These are phyloP conservation scores for Crotalus tigris DNA, from an alignment of 2,113 vertebrate species.

Conservation along the genomic window DNA sequence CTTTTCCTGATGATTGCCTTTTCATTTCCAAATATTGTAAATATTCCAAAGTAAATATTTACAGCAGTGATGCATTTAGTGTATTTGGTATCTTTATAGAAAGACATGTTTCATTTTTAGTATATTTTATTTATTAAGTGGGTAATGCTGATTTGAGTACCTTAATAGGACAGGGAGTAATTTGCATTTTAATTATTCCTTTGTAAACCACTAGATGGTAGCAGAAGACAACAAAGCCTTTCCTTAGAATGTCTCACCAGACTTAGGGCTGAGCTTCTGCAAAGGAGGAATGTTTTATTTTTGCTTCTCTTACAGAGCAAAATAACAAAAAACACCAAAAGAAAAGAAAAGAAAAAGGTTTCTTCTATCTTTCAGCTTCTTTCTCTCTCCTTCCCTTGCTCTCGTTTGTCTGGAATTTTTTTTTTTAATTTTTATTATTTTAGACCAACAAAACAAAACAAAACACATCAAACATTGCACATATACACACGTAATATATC, in stretches of 20 bases:
- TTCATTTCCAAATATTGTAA: neutral
- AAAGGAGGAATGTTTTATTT: neutral
- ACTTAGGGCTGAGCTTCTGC: neutral
- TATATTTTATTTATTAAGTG: neutral
- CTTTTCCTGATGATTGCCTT: neutral
- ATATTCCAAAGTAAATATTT: neutral
- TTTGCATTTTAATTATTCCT: neutral
- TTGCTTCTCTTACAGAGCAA: neutral
- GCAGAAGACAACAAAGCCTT: neutral
- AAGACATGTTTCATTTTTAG: neutral
- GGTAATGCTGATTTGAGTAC: neutral
- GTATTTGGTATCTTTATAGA: neutral
- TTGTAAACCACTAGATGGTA: neutral
- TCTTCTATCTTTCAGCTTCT: neutral
- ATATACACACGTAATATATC: too few species aligned
- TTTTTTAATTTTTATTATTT: too few species aligned
- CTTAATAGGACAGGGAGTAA: neutral
- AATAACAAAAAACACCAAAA: neutral
- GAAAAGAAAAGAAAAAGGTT: neutral
- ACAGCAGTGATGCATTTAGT: neutral
- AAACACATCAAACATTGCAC: too few species aligned
- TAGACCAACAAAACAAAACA: too few species aligned
- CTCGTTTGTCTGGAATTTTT: neutral
- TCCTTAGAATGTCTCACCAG: neutral
- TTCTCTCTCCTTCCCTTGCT: neutral